Conservation (phyloP, 2,797 vertebrate genomes). For the Pagetopsis macropterus region DNA sequence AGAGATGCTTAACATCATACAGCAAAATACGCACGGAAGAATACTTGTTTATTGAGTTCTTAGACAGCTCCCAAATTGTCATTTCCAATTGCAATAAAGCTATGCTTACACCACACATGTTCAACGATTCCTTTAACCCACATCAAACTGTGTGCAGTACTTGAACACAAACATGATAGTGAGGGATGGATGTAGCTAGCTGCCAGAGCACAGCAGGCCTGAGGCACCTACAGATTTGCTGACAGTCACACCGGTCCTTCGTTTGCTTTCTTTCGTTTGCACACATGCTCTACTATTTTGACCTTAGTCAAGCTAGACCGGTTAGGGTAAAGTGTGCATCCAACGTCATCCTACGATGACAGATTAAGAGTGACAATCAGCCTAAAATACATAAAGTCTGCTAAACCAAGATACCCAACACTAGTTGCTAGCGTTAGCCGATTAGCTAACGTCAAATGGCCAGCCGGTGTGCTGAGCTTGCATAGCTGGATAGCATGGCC, state of each 20-base stretch:
- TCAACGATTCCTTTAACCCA: background rate
- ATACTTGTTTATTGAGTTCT: background rate
- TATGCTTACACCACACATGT: background rate
- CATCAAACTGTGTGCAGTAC: background rate
- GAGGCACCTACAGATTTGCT: constrained; percentile 59
- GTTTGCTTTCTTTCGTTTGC: background rate
- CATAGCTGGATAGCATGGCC: constrained; percentile 12
- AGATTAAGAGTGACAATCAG: constrained; percentile 10
- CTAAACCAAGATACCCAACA: background rate
- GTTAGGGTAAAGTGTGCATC: background rate
- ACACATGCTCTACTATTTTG: background rate
- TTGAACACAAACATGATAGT: background rate
- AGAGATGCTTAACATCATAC: constrained; percentile 11
- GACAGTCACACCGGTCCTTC: constrained; percentile 48
- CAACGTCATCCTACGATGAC: no score
- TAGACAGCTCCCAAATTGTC: background rate
- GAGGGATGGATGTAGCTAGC: constrained; percentile 25
- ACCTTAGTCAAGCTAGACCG: accelerated
- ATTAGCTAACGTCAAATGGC: constrained; percentile 44
- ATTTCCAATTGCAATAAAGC: background rate
- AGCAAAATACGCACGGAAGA: background rate
- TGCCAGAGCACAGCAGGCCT: constrained; percentile 53
- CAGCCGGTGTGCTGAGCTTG: constrained; percentile 10
- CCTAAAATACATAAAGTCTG: background rate
- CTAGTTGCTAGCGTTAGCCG: constrained; percentile 46